phyloP scores from a whole-genome alignment of 2,113 vertebrate genomes.

The Pelusios castaneus region DNA sequence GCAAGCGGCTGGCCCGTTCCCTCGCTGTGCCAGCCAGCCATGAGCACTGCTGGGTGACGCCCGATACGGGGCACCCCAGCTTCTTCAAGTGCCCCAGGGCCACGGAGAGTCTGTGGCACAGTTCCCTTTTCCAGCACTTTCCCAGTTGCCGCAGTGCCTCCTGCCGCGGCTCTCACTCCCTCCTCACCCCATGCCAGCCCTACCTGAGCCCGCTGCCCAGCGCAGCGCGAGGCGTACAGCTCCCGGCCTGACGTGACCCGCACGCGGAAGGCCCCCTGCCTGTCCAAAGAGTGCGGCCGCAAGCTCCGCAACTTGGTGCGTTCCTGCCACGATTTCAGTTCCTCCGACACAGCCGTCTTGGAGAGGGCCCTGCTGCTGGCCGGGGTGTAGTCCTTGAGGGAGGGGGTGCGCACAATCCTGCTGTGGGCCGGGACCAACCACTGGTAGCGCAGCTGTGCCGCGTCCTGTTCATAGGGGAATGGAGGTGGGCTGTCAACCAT shows the following conservation, averaged over 20 bases:
- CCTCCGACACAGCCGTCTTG: slow-evolving; percentile 82
- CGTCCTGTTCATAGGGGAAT: slow-evolving; percentile 54
- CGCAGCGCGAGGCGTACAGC: background rate
- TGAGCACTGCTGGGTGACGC: background rate
- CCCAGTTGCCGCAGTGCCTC: background rate
- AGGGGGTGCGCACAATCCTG: slow-evolving; percentile 81
- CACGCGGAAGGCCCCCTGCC: slow-evolving; percentile 78
- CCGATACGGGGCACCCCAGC: background rate
- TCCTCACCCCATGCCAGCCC: background rate
- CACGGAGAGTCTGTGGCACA: background rate
- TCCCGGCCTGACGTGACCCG: slow-evolving; percentile 67
- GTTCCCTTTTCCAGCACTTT: background rate
- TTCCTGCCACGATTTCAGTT: slow-evolving; percentile 88
- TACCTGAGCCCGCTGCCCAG: slow-evolving; percentile 52
- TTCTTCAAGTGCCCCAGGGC: no score
- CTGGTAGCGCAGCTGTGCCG: slow-evolving; percentile 57
- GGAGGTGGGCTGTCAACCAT: slow-evolving; percentile 27
- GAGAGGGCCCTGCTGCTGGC: slow-evolving; percentile 70
- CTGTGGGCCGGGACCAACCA: slow-evolving; percentile 79
- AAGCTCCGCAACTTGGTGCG: slow-evolving; percentile 77
- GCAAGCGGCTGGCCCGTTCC: no score
- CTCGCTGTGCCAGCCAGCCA: background rate
- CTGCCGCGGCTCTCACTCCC: background rate
- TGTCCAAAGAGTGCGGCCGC: slow-evolving; percentile 72
- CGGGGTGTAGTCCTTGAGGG: slow-evolving; percentile 82